These are phyloP conservation scores for Xenops minutus DNA, from an alignment of 2,797 vertebrate species.

Conservation along the genomic window DNA sequence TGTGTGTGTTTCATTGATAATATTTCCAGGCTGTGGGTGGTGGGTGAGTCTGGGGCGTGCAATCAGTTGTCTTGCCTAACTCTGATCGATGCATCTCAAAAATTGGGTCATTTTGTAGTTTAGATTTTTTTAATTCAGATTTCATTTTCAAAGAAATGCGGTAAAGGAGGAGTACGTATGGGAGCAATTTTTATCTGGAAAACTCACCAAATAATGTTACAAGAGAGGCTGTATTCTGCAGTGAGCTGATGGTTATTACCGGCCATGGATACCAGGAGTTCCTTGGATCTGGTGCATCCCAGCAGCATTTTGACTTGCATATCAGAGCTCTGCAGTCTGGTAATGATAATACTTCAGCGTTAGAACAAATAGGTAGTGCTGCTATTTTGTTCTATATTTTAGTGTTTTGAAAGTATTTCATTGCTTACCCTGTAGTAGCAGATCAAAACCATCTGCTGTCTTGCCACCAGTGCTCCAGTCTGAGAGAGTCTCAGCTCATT, in stretches of 20 bases:
- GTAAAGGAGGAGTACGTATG: not conserved
- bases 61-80: not conserved
- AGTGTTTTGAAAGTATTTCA: slow-evolving; percentile 67
- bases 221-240: slow-evolving; percentile 11
- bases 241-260: slow-evolving; percentile 32
- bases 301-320: slow-evolving; percentile 8
- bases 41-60: not conserved
- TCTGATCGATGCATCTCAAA: not conserved
- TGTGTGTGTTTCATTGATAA: not conserved
- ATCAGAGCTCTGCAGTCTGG: slow-evolving; percentile 62
- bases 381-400: slow-evolving; percentile 63
- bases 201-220: not conserved
- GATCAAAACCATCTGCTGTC: slow-evolving; percentile 89
- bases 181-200: slow-evolving; percentile 30
- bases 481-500: slow-evolving; percentile 66
- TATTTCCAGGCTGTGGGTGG: not conserved
- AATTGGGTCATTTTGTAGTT: not conserved
- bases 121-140: not conserved
- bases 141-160: not conserved
- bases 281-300: slow-evolving; percentile 16
- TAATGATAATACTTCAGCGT: slow-evolving; percentile 57
- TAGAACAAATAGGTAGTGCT: slow-evolving; percentile 65
- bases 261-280: slow-evolving; percentile 28
- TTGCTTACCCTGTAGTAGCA: slow-evolving; percentile 83
- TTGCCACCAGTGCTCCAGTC: slow-evolving; percentile 56